Conservation (phyloP, 2,888 invertebrate species). For the Eulithis prunata region DNA sequence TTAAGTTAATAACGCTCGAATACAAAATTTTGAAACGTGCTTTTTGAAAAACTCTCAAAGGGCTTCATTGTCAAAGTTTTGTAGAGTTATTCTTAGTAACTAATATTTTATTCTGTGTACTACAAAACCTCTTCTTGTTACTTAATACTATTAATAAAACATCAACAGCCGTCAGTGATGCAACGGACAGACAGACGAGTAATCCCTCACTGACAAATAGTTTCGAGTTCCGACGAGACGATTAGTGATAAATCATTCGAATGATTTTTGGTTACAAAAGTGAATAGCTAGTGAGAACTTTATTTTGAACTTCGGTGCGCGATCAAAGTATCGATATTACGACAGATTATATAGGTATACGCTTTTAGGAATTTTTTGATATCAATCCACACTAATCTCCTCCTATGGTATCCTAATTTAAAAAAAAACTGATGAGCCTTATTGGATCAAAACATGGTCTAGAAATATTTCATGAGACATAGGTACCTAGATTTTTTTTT, state of each 20-base stretch:
- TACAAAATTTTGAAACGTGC: no score
- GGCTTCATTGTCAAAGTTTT: no score
- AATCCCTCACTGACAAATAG: slow-evolving; percentile 61
- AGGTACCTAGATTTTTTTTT: no score
- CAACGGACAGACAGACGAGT: slow-evolving; percentile 52
- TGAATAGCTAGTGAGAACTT: slow-evolving; percentile 6
- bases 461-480: no score
- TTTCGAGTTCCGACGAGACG: slow-evolving; percentile 47
- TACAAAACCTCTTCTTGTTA: slow-evolving; percentile 20
- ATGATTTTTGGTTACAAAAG: slow-evolving; percentile 33
- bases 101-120: background rate
- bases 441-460: no score
- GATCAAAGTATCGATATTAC: background rate
- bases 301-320: background rate
- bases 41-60: no score
- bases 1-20: no score
- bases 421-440: no score
- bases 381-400: no score
- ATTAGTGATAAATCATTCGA: slow-evolving; percentile 61
- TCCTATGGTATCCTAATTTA: no score
- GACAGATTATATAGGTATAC: no score
- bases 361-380: no score
- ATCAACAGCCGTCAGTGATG: slow-evolving; percentile 48
- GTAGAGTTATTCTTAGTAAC: background rate
- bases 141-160: slow-evolving; percentile 45